Evolutionary conservation across 2,797 vertebrate species (phyloP), one percentile per base, ranked within the genome.

Genomic region (Scyliorhinus canicula): DNA sequence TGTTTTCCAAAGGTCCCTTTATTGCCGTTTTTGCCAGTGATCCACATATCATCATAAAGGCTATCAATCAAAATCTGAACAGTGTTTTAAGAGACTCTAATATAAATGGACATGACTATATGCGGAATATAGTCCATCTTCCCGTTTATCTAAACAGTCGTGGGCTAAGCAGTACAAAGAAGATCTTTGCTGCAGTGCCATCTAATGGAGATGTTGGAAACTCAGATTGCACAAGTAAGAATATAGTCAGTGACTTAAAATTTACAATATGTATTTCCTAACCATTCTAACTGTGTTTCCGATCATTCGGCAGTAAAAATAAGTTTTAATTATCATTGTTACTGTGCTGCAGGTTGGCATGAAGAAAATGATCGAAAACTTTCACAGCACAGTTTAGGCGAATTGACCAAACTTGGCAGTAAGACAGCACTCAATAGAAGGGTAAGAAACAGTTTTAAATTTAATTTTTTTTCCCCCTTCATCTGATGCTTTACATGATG

Each of bases 1-100:
- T 99, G 40, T 99, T 99, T 97, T 99, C 99, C 28, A 99, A 99
- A 96, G 99, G 99, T 5, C 98, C 99, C 0, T 99, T 99, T 96
- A 99, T 99, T 96, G 98, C 99, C 95, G 98, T 99, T 96, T 99
- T 99, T 95, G 99, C 99, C 95, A 99, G 99, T 93, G 99, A 99
- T 95, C 99, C 99, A 0, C 99, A 99, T 96, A 99, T 99, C 96
- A 99, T 99, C 95, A 99, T 99, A 96, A 99, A 99, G 96, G 99
- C 99, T 93, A 99, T 99, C 96, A 99, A 99, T 96, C 99, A 99
- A 97, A 99, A 99, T 97, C 98, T 99, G 94, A 99, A 98, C 97
- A 99, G 98, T 24, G 98, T 99, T 95, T 97, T 99, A 0, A 96
- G 99, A 1, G 99, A 99, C 96, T 99, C 99, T 95, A 99, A 99